These are phyloP conservation scores for Pipra filicauda DNA, from an alignment of 2,113 vertebrate species.

Conservation along the genomic window DNA sequence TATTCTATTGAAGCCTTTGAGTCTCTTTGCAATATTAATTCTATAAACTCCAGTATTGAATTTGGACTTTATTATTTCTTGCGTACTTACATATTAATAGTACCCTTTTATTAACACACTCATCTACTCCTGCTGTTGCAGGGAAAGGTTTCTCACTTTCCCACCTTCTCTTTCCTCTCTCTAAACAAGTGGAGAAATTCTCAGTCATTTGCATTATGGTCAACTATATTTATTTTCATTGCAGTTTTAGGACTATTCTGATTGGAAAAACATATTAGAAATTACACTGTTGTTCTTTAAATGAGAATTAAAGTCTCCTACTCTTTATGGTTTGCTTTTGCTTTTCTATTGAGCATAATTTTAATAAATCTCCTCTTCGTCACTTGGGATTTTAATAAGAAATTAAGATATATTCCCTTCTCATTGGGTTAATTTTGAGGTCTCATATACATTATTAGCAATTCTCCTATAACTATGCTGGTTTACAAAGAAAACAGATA, in stretches of 20 bases:
- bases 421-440: not conserved
- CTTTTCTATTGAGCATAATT: not conserved
- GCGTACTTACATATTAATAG: not conserved
- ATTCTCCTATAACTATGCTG: not conserved
- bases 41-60: not conserved
- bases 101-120: not conserved
- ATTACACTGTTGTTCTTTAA: not conserved
- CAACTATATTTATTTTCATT: not conserved
- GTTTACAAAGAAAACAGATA: not conserved
- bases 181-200: not conserved
- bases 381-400: not conserved
- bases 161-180: not conserved
- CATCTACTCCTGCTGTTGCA: not conserved
- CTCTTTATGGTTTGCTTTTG: not conserved
- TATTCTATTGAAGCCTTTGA: not conserved
- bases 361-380: not conserved
- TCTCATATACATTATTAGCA: not conserved
- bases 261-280: not conserved
- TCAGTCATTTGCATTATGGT: not conserved
- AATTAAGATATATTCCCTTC: not conserved
- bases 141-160: not conserved
- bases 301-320: not conserved
- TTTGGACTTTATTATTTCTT: not conserved
- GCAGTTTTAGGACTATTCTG: not conserved
- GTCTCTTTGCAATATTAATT: not conserved